Base-by-base conservation (phyloP, 2,888 invertebrate species). In the Parnassius smintheus region DNA sequence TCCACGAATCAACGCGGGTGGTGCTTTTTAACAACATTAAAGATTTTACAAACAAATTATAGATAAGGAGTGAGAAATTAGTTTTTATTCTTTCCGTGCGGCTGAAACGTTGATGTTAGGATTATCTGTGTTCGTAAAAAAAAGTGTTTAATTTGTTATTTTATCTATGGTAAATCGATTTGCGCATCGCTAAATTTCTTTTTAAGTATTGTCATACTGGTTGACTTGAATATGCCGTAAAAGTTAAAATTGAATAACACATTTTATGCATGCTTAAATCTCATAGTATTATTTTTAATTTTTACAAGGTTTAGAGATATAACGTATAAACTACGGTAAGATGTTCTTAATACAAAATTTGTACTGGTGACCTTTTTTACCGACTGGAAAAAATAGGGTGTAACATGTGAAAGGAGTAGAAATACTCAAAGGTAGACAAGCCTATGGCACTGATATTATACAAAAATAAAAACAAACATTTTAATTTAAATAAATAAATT, bases 1-100 rank as follows among this genome's bases (percentile, higher is more conserved):
- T 85, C 85, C 70, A 65, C 69, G 84, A 82, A 85, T 66, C 84
- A 65, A 76, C 72, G 85, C 81, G 85, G 85, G 85, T 85, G 86
- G 86, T 71, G 67, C 51, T 57, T 59, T 74, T 73, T 75, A 76
- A 78, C 73, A 70, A 72, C 72, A 75, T 81, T 77, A 78, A 67
- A 76, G 74, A 75, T 76, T 78, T 76, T 64, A 73, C 75, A 72
- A 76, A 77, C 72, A 76, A 76, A 72, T 72, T 70, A 62, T 42
- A 72, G 74, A 76, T 78, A 74, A 74, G 56, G 58, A 68, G 70
- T 70, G 71, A 72, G 72, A 73, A 74, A 71, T 74, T 72, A 63
- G 65, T 65, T 67, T 59, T 35, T 59, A 59, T 55, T 61, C 66
- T 70, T 64, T 65, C 62, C 64, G 10, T 49, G n/a, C 50, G 65